Base-by-base conservation (phyloP, 1,140 invertebrate species). In the Rhizoglyphus robini region DNA sequence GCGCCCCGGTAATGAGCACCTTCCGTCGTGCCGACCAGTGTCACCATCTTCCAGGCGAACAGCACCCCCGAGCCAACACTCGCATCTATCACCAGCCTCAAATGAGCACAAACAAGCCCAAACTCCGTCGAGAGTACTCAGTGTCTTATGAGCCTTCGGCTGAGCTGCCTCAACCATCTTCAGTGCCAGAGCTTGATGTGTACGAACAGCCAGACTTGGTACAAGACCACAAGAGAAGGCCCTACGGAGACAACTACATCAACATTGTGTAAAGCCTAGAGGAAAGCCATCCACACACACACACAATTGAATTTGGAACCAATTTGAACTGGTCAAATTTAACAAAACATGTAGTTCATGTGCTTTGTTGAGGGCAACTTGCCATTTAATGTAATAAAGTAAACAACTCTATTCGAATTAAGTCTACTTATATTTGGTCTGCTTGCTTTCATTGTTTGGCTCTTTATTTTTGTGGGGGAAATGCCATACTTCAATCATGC, bases 41-140 rank as follows among this genome's bases (percentile, higher is more conserved):
- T 54, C 51, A 25, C 15, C 51, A 54, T 54, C 51, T 15, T 5
- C 13, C 2, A 20, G 27, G 36, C 4, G 58, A 60, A 46, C 58
- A 60, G 29, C 58, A 60, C 36, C 58, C 58, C 2, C 8, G n/a
- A 2, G 58, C 58, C 23, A 60, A 27, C 29, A 27, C 32, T 32
- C 58, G 58, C 13, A 60, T 60, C 15, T 60, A 60, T 46, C 51
- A 54, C 15, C 51, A 5, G 15, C 41, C 15, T 15, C 41, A 46
- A 23, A 15, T 15, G 23, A 25, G 23, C 51, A 25, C 51, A 23
- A 54, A 32, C 51, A 54, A 60, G 27, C 58, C 58, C 11, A 34
- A 46, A 60, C 58, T 60, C 15, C 58, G 58, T n/a, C 58, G 58
- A 11, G 58, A 60, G 27, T 60, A 29, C 30, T 60, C 58, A 4